Percentiles rank a stretch among this genome's conserved stretches.
These are phyloP conservation scores for Sphaeramia orbicularis DNA, from an alignment of 2,797 vertebrate species.

Conservation along the genomic window DNA sequence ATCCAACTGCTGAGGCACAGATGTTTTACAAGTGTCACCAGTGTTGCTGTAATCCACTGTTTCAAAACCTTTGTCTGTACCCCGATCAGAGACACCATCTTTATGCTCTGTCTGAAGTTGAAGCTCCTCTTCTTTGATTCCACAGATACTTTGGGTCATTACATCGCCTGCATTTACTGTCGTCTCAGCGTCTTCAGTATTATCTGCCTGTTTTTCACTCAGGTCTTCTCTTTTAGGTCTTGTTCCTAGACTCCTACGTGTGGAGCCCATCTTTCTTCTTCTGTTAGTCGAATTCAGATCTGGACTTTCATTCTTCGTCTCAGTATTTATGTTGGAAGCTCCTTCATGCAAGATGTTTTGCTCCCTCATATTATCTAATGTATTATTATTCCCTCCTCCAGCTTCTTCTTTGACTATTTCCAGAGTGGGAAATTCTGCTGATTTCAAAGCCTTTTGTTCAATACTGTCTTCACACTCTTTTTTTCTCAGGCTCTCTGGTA, in stretches of 20 bases:
- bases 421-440: conserved; percentile 6
- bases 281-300: conserved; percentile 27
- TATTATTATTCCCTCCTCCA: not conserved
- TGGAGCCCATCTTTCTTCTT: conserved; percentile 73
- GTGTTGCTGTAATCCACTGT: conserved; percentile 22
- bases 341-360: conserved; percentile 8
- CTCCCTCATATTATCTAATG: not conserved
- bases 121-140: conserved; percentile 21
- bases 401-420: conserved; percentile 20
- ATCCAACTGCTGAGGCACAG: not conserved
- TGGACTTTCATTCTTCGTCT: conserved; percentile 36
- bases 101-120: conserved; percentile 11
- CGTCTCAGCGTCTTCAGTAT: conserved; percentile 23
- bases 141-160: not conserved
- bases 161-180: conserved; percentile 10
- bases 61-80: conserved; percentile 33
- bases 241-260: conserved; percentile 55
- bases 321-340: conserved; percentile 15
- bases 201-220: conserved; percentile 31
- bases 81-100: conserved; percentile 20
- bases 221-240: conserved; percentile 38
- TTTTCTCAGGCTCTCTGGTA: not conserved
- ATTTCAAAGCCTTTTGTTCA: conserved; percentile 5
- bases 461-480: conserved; percentile 9
- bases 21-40: conserved; percentile 10